Conservation (phyloP, 2,797 vertebrate species). For the Phataginus tetradactyla region DNA sequence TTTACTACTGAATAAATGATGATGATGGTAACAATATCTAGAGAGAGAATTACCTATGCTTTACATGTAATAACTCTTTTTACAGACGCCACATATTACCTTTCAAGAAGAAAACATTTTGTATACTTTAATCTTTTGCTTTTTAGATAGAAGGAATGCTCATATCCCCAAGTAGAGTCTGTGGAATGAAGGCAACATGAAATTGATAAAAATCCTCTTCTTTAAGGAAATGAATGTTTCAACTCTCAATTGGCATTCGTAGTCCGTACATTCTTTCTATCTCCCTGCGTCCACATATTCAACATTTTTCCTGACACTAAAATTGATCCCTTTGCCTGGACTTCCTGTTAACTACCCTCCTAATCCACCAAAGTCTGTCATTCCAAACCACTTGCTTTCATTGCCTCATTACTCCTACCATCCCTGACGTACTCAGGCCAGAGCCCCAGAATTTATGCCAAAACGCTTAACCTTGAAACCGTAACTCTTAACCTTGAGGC, state of each 20-base stretch:
- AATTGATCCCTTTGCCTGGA: background rate
- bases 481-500: background rate
- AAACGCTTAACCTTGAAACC: background rate
- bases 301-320: background rate
- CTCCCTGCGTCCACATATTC: background rate
- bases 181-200: background rate
- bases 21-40: background rate
- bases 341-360: background rate
- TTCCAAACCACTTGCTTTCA: background rate
- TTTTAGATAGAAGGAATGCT: background rate
- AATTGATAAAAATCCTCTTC: slow-evolving; percentile 45
- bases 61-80: background rate
- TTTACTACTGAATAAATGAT: slow-evolving; percentile 24
- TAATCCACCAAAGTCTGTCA: background rate
- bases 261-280: background rate
- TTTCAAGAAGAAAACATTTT: slow-evolving; percentile 31
- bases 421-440: background rate
- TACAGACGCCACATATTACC: background rate
- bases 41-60: background rate
- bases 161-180: background rate
- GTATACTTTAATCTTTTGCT: background rate
- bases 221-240: background rate
- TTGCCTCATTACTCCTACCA: background rate
- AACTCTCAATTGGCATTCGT: background rate
- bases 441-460: background rate